A percentile compares a stretch with the other conserved stretches of the same genome.
phyloP scores from a whole-genome alignment of 2,888 invertebrate genomes.

The Trissolcus brochymenae region DNA sequence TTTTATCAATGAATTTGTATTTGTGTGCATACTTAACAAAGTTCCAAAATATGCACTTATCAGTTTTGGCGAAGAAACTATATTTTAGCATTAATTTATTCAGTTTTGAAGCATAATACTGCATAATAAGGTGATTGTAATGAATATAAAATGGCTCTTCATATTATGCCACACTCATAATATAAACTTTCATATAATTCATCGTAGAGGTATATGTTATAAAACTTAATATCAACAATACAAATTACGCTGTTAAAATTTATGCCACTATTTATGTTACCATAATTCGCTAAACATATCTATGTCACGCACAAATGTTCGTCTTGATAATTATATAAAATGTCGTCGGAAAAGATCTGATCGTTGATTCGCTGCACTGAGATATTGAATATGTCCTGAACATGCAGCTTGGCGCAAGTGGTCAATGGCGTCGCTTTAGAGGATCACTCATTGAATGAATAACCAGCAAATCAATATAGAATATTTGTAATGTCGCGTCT shows the following conservation, averaged over 20 bases:
- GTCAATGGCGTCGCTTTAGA: slow-evolving; percentile 28
- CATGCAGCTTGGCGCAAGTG: background rate
- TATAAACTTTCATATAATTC: slow-evolving; percentile 13
- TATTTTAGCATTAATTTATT: slow-evolving; percentile 11
- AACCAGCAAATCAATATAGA: slow-evolving; percentile 6
- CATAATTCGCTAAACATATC: no score
- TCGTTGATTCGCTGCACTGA: no score
- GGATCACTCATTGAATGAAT: slow-evolving; percentile 29
- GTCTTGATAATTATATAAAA: no score
- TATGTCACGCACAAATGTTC: no score
- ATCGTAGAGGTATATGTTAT: background rate
- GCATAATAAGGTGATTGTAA: slow-evolving; percentile 27
- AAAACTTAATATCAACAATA: no score
- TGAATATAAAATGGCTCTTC: slow-evolving; percentile 1
- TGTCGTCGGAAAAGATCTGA: no score
- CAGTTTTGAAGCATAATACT: slow-evolving; percentile 1
- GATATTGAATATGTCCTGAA: slow-evolving; percentile 15
- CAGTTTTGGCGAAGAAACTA: no score
- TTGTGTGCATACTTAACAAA: no score
- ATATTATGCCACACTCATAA: slow-evolving; percentile 2
- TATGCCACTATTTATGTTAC: no score
- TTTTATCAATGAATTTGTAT: no score
- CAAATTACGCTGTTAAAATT: no score
- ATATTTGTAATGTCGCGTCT: slow-evolving; percentile 16
- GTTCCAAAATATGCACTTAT: no score